phyloP scores from a whole-genome alignment of 2,888 invertebrate species.

The Sturmia bella region DNA sequence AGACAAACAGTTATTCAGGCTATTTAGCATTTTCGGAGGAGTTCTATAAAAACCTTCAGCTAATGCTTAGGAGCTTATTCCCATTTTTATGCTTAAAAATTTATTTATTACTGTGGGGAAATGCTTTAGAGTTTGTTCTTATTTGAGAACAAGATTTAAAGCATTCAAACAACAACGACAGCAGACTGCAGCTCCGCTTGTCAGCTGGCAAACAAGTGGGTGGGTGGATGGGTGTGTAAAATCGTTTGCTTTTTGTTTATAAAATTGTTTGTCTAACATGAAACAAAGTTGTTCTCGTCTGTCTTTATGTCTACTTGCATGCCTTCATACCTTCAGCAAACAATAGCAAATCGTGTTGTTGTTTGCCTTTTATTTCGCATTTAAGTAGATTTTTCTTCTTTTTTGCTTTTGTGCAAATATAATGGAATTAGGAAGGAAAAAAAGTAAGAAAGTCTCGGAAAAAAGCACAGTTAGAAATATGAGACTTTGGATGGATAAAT shows the following conservation, averaged over 20 bases:
- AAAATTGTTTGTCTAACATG: constrained; percentile 19
- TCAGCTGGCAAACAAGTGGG: constrained; percentile 41
- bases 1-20: background rate
- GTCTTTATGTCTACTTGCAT: background rate
- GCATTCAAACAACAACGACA: constrained; percentile 33
- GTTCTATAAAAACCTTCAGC: background rate
- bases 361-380: constrained; percentile 36
- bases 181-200: background rate
- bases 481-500: constrained; percentile 18
- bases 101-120: constrained; percentile 56
- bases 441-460: background rate
- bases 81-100: constrained; percentile 1
- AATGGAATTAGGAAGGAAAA: background rate
- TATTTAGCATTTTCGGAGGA: constrained; percentile 36
- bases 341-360: constrained; percentile 52
- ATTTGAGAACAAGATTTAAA: constrained; percentile 52
- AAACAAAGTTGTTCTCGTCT: constrained; percentile 37
- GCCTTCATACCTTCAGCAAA: constrained; percentile 41
- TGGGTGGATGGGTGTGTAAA: constrained; percentile 53
- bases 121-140: constrained; percentile 40
- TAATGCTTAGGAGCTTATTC: constrained; percentile 12
- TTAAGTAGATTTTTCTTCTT: constrained; percentile 26
- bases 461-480: constrained; percentile 48
- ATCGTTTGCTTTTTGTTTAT: constrained; percentile 40
- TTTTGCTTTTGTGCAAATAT: constrained; percentile 34